These are phyloP conservation scores for Cotesia typhae DNA, from an alignment of 1,140 invertebrate genomes.

Conservation along the genomic window DNA sequence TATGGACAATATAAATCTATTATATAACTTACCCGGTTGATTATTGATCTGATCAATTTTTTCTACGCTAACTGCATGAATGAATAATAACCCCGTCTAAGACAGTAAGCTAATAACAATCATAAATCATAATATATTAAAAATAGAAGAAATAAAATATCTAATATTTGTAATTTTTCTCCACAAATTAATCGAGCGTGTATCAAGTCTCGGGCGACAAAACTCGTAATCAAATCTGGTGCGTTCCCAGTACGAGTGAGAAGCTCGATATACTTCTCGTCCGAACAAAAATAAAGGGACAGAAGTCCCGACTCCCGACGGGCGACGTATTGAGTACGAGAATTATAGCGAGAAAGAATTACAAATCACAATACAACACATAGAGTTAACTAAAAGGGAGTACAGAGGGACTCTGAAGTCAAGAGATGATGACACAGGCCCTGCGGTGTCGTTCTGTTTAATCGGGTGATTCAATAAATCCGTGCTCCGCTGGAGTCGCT, in stretches of 20 bases:
- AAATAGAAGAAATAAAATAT: too few relatives aligned
- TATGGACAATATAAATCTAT: background rate
- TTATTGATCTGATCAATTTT: slow-evolving; percentile 5
- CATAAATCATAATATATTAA: background rate
- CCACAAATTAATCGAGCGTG: slow-evolving; percentile 17
- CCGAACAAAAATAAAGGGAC: too few relatives aligned
- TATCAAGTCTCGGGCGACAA: slow-evolving; percentile 35
- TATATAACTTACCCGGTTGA: background rate
- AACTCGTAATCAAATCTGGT: slow-evolving; percentile 30
- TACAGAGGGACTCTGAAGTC: slow-evolving; percentile 7
- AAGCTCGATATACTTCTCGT: background rate
- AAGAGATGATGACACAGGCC: slow-evolving; percentile 33
- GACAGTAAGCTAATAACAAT: background rate
- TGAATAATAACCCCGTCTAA: background rate
- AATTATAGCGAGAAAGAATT: background rate
- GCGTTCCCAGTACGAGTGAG: slow-evolving; percentile 6
- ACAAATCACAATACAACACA: slow-evolving; percentile 15
- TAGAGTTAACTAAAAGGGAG: background rate
- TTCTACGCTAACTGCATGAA: background rate
- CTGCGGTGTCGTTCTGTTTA: slow-evolving; percentile 45
- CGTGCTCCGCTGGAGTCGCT: slow-evolving; percentile 47
- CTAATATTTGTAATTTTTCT: background rate
- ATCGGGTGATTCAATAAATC: slow-evolving; percentile 66
- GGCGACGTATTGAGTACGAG: background rate
- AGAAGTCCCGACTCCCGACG: background rate